These are phyloP conservation scores for Horisme vitalbata DNA, from an alignment of 2,888 invertebrate species.

Conservation along the genomic window DNA sequence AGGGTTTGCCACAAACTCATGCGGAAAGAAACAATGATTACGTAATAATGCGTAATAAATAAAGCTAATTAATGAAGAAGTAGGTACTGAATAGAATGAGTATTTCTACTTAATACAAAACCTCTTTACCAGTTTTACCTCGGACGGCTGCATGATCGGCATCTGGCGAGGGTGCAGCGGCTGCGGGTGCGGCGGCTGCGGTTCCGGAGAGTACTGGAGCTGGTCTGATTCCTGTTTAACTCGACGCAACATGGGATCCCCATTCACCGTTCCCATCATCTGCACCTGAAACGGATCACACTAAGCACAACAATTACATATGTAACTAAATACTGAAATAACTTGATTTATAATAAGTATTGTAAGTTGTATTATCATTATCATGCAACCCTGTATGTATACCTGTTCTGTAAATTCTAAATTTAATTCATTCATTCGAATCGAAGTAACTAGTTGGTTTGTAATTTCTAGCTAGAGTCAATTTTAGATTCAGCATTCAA, in stretches of 20 bases:
- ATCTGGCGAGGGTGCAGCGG: slow-evolving; percentile 76
- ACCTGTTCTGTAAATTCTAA: no score
- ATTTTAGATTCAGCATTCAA: no score
- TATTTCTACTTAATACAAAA: slow-evolving; percentile 10
- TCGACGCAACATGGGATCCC: slow-evolving; percentile 66
- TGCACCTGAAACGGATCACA: slow-evolving; percentile 79
- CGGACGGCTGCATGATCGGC: slow-evolving; percentile 65
- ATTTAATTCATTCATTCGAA: no score
- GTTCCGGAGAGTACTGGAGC: slow-evolving; percentile 82
- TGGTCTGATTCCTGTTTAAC: slow-evolving; percentile 76
- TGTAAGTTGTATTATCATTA: no score
- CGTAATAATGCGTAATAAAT: not conserved
- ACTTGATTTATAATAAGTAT: not conserved
- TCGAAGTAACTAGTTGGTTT: no score
- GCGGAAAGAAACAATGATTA: no score
- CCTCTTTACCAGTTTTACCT: slow-evolving; percentile 45
- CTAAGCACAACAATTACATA: slow-evolving; percentile 25
- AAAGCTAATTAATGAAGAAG: no score
- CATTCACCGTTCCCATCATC: slow-evolving; percentile 86
- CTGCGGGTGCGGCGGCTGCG: slow-evolving; percentile 75
- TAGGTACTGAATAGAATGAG: not conserved
- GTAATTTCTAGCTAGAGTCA: no score
- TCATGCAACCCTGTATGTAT: no score
- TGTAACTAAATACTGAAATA: slow-evolving; percentile 10
- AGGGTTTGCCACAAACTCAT: no score